phyloP scores from a whole-genome alignment of 2,888 invertebrate genomes.

The Eugnorisma glareosa region DNA sequence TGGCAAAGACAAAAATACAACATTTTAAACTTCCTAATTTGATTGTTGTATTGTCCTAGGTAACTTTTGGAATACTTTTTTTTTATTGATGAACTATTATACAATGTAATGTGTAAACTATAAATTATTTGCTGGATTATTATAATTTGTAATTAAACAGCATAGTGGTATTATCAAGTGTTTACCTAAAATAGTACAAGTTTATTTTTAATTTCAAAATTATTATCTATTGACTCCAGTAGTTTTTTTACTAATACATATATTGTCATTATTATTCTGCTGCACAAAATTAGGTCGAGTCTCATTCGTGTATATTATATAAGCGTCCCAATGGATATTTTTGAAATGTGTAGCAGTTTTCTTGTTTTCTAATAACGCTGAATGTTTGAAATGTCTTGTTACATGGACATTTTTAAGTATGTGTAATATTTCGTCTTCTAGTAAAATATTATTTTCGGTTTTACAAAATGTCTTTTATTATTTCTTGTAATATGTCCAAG shows the following conservation, averaged over 20 bases:
- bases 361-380: conserved; percentile 78
- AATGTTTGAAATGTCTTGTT: conserved; percentile 79
- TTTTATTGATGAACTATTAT: conserved; percentile 49
- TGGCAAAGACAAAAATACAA: conserved; percentile 20
- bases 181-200: conserved; percentile 78
- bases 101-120: conserved; percentile 54
- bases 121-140: conserved; percentile 56
- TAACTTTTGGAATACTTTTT: conserved; percentile 56
- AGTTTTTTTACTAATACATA: conserved; percentile 62
- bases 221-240: conserved; percentile 66
- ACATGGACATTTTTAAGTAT: conserved; percentile 81
- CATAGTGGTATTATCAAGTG: conserved; percentile 66
- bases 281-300: conserved; percentile 75
- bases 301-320: conserved; percentile 67
- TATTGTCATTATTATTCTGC: conserved; percentile 67
- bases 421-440: conserved; percentile 88
- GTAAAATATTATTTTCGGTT: conserved; percentile 90
- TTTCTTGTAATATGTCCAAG: background rate
- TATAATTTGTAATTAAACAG: conserved; percentile 54
- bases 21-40: conserved; percentile 29
- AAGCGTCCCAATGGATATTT: conserved; percentile 82
- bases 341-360: conserved; percentile 82
- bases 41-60: conserved; percentile 42
- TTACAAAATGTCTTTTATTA: conserved; percentile 77
- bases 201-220: conserved; percentile 70